A percentile compares a stretch with the other conserved stretches of the same genome.
These are phyloP conservation scores for Drosophila nasuta DNA, from an alignment of 1,140 invertebrate species.

Conservation along the genomic window DNA sequence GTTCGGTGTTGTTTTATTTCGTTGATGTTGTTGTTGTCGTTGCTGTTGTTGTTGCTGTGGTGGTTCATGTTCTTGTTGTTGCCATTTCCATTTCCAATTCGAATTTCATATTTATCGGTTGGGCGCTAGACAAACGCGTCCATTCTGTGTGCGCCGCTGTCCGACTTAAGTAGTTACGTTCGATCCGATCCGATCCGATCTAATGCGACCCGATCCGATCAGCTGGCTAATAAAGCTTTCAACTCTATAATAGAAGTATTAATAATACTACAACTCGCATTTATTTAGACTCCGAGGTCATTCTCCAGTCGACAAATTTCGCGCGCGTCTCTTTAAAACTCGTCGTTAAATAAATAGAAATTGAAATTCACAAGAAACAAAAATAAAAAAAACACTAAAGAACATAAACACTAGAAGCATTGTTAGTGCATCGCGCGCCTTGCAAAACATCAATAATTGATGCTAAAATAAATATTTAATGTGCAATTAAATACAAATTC, in stretches of 20 bases:
- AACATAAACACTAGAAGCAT: constrained; percentile 54
- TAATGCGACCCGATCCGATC: neutral
- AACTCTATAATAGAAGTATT: constrained; percentile 1
- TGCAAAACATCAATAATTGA: constrained; percentile 19
- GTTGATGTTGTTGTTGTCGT: neutral
- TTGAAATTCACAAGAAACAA: neutral
- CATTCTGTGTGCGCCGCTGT: constrained; percentile 62
- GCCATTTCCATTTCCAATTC: constrained; percentile 62
- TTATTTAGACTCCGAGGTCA: neutral
- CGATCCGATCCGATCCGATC: constrained; percentile 4
- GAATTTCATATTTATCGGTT: constrained; percentile 74
- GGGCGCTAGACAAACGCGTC: constrained; percentile 60
- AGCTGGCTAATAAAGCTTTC: neutral
- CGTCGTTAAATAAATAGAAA: constrained; percentile 8
- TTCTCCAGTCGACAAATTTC: constrained; percentile 26
- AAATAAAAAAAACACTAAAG: constrained; percentile 3
- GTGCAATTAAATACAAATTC: constrained; percentile 17
- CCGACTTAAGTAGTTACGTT: neutral
- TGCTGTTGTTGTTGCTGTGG: constrained; percentile 12
- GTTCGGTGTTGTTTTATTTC: neutral
- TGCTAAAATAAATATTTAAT: constrained; percentile 24
- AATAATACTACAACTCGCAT: neutral
- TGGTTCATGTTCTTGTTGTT: constrained; percentile 13
- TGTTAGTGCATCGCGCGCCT: constrained; percentile 40
- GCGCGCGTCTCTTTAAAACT: constrained; percentile 39